Percentiles rank a stretch among this genome's conserved stretches.
Conservation (phyloP, 2,797 vertebrate genomes). For the Orientallactaga sibirica region DNA sequence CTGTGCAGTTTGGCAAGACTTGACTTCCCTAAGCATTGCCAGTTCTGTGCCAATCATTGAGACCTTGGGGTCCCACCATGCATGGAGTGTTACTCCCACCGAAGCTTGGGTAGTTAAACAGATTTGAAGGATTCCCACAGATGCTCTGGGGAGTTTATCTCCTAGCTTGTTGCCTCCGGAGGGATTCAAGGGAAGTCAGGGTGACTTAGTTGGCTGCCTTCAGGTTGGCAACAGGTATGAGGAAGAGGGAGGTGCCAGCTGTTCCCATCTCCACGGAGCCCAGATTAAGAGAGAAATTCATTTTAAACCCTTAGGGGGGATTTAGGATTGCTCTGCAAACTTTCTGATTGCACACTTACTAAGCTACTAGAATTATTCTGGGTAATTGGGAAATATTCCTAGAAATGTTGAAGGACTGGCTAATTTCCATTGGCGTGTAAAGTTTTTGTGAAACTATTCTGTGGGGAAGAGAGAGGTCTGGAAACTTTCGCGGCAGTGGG, state of each 20-base stretch:
- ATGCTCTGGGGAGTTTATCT: conserved; percentile 22
- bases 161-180: background rate
- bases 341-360: conserved; percentile 44
- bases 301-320: conserved; percentile 21
- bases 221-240: background rate
- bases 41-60: no score
- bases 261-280: background rate
- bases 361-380: conserved; percentile 47
- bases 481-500: background rate
- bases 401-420: conserved; percentile 27
- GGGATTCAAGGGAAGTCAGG: background rate
- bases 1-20: background rate
- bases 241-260: background rate
- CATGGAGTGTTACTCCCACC: no score
- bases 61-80: no score
- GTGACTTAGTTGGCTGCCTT: conserved; percentile 33
- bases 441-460: conserved; percentile 23
- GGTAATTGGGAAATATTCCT: conserved; percentile 48
- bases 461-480: background rate
- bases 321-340: conserved; percentile 31
- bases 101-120: background rate
- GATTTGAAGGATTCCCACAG: background rate
- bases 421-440: conserved; percentile 25
- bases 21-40: background rate
- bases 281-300: background rate